These are phyloP conservation scores for Helicorthomorpha holstii DNA, from an alignment of 1,140 invertebrate species.

Conservation along the genomic window DNA sequence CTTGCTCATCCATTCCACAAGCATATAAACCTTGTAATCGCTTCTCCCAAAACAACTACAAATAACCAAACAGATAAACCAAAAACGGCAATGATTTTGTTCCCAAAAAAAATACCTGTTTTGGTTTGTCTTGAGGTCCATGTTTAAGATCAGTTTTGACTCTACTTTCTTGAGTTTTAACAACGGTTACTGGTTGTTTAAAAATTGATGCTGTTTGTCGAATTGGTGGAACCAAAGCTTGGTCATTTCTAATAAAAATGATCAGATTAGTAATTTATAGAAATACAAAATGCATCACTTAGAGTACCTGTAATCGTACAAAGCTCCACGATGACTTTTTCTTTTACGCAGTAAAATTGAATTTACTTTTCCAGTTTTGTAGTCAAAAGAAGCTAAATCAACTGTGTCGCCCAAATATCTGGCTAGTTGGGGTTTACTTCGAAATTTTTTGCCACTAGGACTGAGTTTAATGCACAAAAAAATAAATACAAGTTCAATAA, in stretches of 20 bases:
- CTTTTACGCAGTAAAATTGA: slow-evolving; percentile 40
- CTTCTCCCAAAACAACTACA: slow-evolving; percentile 90
- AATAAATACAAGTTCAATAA: not conserved
- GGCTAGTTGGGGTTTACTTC: slow-evolving; percentile 61
- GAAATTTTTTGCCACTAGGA: slow-evolving; percentile 58
- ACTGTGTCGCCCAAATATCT: slow-evolving; percentile 54
- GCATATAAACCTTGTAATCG: slow-evolving; percentile 76
- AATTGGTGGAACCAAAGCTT: slow-evolving; percentile 81
- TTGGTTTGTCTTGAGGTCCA: slow-evolving; percentile 77
- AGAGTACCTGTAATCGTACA: slow-evolving; percentile 43
- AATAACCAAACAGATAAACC: slow-evolving; percentile 15
- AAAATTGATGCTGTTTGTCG: slow-evolving; percentile 96
- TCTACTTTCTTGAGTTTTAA: slow-evolving; percentile 72
- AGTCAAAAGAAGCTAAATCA: slow-evolving; percentile 68
- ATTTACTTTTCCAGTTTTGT: slow-evolving; percentile 55
- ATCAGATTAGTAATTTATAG: not conserved
- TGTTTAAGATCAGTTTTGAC: slow-evolving; percentile 78
- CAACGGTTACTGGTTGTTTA: slow-evolving; percentile 93
- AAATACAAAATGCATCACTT: not conserved
- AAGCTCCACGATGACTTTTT: slow-evolving; percentile 39
- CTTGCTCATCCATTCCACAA: slow-evolving; percentile 61
- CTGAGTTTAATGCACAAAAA: slow-evolving; percentile 31
- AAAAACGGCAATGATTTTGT: not conserved
- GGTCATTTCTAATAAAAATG: slow-evolving; percentile 46
- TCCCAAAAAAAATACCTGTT: slow-evolving; percentile 42